Evolutionary conservation across 1,140 invertebrate species (phyloP).

Genomic region (Laodelphax striatellus): DNA sequence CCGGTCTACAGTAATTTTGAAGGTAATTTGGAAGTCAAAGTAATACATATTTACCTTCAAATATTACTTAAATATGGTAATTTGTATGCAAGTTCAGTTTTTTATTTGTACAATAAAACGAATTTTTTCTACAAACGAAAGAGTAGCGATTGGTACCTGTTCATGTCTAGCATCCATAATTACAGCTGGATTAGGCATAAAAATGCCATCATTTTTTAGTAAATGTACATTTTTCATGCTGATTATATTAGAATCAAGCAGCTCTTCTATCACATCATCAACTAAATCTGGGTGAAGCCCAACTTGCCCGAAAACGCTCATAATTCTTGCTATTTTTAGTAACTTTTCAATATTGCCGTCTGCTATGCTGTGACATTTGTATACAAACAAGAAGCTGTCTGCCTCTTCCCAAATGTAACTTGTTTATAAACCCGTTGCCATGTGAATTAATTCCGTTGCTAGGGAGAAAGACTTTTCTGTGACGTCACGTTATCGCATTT

Average conservation of each 20-base stretch:
- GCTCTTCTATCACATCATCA: background rate
- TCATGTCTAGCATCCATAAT: background rate
- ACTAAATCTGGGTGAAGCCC: background rate
- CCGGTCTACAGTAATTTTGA: no score
- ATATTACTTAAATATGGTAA: no score
- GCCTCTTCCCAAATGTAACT: background rate
- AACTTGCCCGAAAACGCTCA: no score
- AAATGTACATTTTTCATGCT: background rate
- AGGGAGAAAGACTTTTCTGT: background rate
- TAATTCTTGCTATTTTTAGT: no score
- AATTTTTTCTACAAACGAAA: no score
- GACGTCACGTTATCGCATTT: conserved; percentile 1
- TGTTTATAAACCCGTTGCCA: background rate
- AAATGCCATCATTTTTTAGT: background rate
- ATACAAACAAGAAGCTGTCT: no score
- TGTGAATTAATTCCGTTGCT: background rate
- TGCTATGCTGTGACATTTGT: no score
- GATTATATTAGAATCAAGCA: background rate
- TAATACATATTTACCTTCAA: no score
- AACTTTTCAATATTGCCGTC: no score
- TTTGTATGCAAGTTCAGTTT: no score
- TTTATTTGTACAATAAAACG: no score
- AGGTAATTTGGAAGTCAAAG: no score
- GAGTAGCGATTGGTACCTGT: background rate
- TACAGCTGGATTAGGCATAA: background rate